Conservation (phyloP, 2,888 invertebrate genomes). For the Scaptomyza parva region DNA sequence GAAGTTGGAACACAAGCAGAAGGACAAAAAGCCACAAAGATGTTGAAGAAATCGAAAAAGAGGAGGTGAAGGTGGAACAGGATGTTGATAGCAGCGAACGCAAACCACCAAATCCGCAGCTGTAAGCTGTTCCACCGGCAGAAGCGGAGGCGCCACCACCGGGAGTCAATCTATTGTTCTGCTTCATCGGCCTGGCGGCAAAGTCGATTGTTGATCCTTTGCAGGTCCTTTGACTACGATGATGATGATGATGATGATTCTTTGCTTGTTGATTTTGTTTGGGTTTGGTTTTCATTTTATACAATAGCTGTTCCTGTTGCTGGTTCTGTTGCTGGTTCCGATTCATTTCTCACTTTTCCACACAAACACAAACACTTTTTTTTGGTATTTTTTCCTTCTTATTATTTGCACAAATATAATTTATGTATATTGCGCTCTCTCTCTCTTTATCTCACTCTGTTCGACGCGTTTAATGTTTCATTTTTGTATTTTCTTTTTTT, state of each 20-base stretch:
- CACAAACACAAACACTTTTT: conserved; percentile 12
- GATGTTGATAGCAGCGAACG: conserved; percentile 61
- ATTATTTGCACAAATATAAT: conserved; percentile 5
- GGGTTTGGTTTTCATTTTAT: conserved; percentile 11
- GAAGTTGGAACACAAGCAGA: conserved; percentile 79
- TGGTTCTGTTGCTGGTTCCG: conserved; percentile 13
- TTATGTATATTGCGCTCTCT: conserved; percentile 5
- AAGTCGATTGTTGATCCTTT: conserved; percentile 42
- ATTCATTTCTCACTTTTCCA: conserved; percentile 27
- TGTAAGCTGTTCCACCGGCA: conserved; percentile 43
- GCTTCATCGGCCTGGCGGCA: conserved; percentile 52
- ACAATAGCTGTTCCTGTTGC: background rate
- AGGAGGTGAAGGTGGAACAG: background rate
- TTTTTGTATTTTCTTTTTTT: conserved; percentile 12
- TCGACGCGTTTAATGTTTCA: conserved; percentile 29
- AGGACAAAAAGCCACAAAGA: conserved; percentile 50
- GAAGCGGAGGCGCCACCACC: conserved; percentile 7
- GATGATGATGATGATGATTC: too few species aligned
- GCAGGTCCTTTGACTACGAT: conserved; percentile 8
- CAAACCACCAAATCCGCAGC: conserved; percentile 59
- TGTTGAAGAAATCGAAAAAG: too few species aligned
- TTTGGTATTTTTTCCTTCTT: background rate
- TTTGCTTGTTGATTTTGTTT: conserved; percentile 35
- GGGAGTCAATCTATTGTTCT: conserved; percentile 45
- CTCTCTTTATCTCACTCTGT: background rate